Conservation (phyloP, 2,888 invertebrate genomes). For the Chelonus formosanus region DNA sequence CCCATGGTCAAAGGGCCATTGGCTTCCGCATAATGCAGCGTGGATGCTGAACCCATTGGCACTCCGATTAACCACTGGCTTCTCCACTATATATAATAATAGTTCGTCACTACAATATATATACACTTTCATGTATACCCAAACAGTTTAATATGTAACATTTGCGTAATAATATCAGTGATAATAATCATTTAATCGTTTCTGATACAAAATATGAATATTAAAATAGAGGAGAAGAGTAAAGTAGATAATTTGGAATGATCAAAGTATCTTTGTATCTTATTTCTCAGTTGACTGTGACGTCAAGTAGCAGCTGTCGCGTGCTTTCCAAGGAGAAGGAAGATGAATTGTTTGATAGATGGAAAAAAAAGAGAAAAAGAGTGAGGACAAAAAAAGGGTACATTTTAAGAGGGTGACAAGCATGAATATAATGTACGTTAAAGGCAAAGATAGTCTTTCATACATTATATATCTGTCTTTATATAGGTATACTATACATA, state of each 20-base stretch:
- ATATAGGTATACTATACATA: conserved; percentile 33
- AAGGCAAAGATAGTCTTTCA: conserved; percentile 32
- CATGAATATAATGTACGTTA: conserved; percentile 16
- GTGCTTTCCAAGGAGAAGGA: conserved; percentile 34
- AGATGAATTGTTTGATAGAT: conserved; percentile 42
- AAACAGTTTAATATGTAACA: no score
- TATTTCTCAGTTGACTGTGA: conserved; percentile 46
- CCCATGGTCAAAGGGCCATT: conserved; percentile 45
- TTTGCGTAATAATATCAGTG: conserved; percentile 12
- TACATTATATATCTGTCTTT: background rate
- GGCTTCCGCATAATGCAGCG: conserved; percentile 44
- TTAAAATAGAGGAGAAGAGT: no score
- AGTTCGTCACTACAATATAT: background rate
- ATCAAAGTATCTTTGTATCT: conserved; percentile 27
- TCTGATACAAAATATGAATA: no score
- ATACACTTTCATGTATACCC: conserved; percentile 15
- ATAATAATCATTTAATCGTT: conserved; percentile 8
- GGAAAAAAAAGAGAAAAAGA: conserved; percentile 21
- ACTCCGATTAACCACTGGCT: conserved; percentile 13
- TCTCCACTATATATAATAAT: background rate
- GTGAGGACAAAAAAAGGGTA: conserved; percentile 29
- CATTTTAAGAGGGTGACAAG: conserved; percentile 26
- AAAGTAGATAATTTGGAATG: no score
- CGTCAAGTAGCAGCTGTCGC: conserved; percentile 48
- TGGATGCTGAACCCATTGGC: conserved; percentile 19